Base-by-base conservation (phyloP, 1,140 invertebrate species). In the Macrocentrus cingulum region DNA sequence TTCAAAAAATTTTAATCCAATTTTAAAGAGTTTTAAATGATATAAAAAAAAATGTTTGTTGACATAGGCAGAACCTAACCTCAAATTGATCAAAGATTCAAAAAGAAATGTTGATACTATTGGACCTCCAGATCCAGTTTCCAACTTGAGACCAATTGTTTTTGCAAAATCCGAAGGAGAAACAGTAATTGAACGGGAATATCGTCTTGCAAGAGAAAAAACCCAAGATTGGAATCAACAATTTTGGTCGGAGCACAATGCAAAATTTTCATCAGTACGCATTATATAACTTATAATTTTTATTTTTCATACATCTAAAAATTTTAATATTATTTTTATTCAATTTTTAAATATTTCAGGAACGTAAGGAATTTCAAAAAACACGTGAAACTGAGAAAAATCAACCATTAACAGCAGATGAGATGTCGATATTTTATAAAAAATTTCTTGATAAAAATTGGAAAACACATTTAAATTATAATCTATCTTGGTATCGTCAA, bases 371-470 rank as follows among this genome's bases (percentile, higher is more conserved):
- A 62, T 91, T 84, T 85, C 45, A 84, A 82, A 50, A 75, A 79
- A 66, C 80, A 81, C 68, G 71, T 74, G 80, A 82, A 66, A 32
- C 59, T 36, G 46, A 72, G 72, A 80, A 71, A 76, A 83, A 75
- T 61, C 73, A 68, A 70, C 71, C 83, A 18, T 62, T 89, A 3
- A 84, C 85, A 15, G 84, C 90, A 1, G 91, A 93, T 75, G 87
- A 92, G 76, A 90, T 94, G 87, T 92, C 91, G 64, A 83, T 87
- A 16, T 94, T 93, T 77, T 94, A 93, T 67, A 92, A 91, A 80
- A 67, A 83, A 39, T 93, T 93, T 72, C 75, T 91, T 34, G 88
- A 91, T 67, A 86, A 88, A 69, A 88, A 91, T 68, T 88, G 87
- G 87, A 83, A 82, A 65, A 77, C 74, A 1, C 90, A 91, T 70